phyloP scores from a whole-genome alignment of 1,140 invertebrate species.

The Harpegnathos saltator region DNA sequence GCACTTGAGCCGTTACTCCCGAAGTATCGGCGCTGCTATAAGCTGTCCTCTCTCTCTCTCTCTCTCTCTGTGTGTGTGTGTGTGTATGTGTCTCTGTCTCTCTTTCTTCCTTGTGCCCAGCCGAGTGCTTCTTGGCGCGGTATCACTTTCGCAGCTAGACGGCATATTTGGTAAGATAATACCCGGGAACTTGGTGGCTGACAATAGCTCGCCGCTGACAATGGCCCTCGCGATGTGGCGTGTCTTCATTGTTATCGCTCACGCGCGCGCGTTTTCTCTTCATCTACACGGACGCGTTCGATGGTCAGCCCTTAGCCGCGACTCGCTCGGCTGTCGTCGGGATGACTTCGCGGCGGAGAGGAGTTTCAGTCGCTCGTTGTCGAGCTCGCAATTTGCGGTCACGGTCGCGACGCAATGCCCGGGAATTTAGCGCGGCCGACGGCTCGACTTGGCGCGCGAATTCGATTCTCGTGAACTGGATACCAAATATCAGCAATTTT shows the following conservation, averaged over 20 bases:
- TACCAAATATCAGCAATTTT: slow-evolving; percentile 7
- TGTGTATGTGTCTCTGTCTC: too few relatives aligned
- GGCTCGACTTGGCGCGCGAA: not conserved
- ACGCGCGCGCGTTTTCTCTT: too few relatives aligned
- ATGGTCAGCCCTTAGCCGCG: too few relatives aligned
- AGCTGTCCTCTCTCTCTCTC: slow-evolving; percentile 60
- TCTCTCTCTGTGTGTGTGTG: too few relatives aligned
- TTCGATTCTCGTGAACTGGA: not conserved
- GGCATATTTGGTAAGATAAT: slow-evolving; percentile 73
- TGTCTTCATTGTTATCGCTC: slow-evolving; percentile 50
- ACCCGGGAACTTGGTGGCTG: slow-evolving; percentile 36
- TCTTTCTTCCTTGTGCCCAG: too few relatives aligned
- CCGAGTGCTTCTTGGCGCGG: slow-evolving; percentile 68
- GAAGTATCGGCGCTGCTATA: slow-evolving; percentile 62
- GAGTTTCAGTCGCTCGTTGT: too few relatives aligned
- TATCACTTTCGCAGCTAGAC: slow-evolving; percentile 69
- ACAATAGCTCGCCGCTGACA: slow-evolving; percentile 61
- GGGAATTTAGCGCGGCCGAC: not conserved
- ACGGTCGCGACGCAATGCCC: too few relatives aligned
- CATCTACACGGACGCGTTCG: too few relatives aligned
- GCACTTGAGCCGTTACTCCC: slow-evolving; percentile 70
- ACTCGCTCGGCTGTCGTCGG: too few relatives aligned
- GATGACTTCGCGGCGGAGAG: too few relatives aligned
- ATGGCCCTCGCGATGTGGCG: slow-evolving; percentile 44
- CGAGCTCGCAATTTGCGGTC: too few relatives aligned